Conservation (phyloP, 2,797 vertebrate genomes). For the Mus spretus region DNA sequence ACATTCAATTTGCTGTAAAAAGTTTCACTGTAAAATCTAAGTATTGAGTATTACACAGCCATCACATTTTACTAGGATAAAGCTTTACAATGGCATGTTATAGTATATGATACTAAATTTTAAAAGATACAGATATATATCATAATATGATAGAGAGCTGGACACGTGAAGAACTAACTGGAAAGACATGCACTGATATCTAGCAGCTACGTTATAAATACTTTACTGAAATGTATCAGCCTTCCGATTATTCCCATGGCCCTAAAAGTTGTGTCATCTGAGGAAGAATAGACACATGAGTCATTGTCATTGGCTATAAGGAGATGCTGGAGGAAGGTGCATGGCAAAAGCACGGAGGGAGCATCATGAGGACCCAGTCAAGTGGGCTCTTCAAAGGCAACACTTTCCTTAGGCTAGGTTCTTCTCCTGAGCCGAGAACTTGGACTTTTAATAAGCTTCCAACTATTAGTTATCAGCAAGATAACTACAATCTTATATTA, state of each 20-base stretch:
- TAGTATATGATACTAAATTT: conserved; percentile 21
- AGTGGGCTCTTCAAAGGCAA: neutral
- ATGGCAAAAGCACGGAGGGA: neutral
- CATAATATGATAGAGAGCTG: neutral
- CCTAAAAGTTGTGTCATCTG: neutral
- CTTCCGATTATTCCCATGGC: neutral
- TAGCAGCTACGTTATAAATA: neutral
- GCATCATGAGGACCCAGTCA: neutral
- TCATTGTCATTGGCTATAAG: neutral
- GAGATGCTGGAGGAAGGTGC: neutral
- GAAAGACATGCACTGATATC: neutral
- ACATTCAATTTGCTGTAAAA: neutral
- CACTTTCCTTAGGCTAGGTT: neutral
- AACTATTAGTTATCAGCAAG: neutral
- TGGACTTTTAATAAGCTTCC: neutral
- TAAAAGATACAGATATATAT: conserved; percentile 22
- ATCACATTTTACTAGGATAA: conserved; percentile 37
- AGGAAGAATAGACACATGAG: neutral
- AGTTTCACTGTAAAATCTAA: conserved; percentile 21
- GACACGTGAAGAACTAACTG: neutral
- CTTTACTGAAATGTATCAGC: neutral
- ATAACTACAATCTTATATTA: conserved; percentile 6
- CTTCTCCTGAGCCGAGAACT: neutral
- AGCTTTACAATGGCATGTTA: conserved; percentile 21
- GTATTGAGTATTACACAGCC: conserved; percentile 4